Evolutionary conservation across 2,888 invertebrate species (phyloP), one percentile per base, ranked within the genome.

Genomic region (Limenitis camilla): DNA sequence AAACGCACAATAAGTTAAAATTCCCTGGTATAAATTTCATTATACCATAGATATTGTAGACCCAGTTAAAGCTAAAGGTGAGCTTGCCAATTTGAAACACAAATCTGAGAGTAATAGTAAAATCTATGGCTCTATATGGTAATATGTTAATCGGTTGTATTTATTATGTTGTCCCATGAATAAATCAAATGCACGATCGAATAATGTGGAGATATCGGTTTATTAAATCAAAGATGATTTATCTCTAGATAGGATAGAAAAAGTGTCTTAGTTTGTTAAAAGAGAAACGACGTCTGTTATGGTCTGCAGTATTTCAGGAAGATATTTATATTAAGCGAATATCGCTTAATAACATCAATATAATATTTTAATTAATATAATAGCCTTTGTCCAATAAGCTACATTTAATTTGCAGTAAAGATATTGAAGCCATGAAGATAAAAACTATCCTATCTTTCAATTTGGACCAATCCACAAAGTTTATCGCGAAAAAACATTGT

Each of bases 91-190:
- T 44, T 49, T 35, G 43, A 28, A 49, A 45, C 45, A 46, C 51
- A 39, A 52, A 51, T 48, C 48, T 32, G 45, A 44, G 28, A 39
- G 31, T 46, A 52, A 52, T 43, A 54, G 54, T 48, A 49, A 52
- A 55, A 58, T 53, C 53, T 45, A 54, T 47, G 43, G 27, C 55
- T 54, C 39, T 52, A 58, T 58, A 58, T 55, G 57, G 57, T 11
- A 43, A 55, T 57, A 57, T 57, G 57, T 57, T 57, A 57, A 57
- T 57, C 35, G 31, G 35, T 33, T 29, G 54, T 55, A 58, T 58
- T 58, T 58, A 58, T 58, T 52, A 52, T 55, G 54, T 55, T 52
- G 56, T 57, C 51, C 41, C 47, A 52, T 49, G 57, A 55, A 58
- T 58, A 58, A 58, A 58, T 58, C 57, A 55, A 46, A 38, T 33